A percentile compares a stretch with the other conserved stretches of the same genome.
Evolutionary conservation across 2,888 invertebrate species (phyloP).

Genomic region (Nymphalis c-album): DNA sequence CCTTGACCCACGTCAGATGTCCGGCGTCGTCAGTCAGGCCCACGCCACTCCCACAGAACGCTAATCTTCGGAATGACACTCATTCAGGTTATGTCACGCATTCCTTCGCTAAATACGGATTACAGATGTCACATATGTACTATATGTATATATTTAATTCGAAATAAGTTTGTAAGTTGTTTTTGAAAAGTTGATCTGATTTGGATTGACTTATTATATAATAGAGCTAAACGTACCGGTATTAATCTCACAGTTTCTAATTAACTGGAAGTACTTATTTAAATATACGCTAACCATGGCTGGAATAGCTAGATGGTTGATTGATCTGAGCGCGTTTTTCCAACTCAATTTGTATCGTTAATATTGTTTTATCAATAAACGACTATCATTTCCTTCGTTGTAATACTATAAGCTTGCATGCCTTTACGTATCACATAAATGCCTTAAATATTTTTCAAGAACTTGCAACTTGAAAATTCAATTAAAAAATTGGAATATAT

Average conservation of each 20-base stretch:
- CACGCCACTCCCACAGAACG: conserved; percentile 25
- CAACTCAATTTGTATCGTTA: no score
- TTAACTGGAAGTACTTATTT: neutral
- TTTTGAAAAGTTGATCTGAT: neutral
- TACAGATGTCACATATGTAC: neutral
- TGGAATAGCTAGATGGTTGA: neutral
- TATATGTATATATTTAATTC: neutral
- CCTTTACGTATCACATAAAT: no score
- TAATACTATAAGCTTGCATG: no score
- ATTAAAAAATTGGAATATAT: no score
- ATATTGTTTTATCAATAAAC: no score
- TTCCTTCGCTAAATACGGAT: conserved; percentile 7
- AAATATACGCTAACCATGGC: neutral
- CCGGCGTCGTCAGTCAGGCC: conserved; percentile 16
- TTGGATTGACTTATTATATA: neutral
- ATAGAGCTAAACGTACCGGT: neutral
- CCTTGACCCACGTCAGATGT: conserved; percentile 39
- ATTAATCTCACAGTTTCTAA: conserved; percentile 4
- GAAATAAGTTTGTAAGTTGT: neutral
- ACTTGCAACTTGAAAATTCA: no score
- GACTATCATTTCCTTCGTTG: no score
- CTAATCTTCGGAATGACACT: conserved; percentile 22
- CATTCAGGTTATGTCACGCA: conserved; percentile 17
- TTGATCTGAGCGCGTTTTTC: neutral
- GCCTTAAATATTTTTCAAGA: no score